A percentile compares a stretch with the other conserved stretches of the same genome.
Evolutionary conservation across 2,113 vertebrate species (phyloP).

Genomic region (Psittacus erithacus): DNA sequence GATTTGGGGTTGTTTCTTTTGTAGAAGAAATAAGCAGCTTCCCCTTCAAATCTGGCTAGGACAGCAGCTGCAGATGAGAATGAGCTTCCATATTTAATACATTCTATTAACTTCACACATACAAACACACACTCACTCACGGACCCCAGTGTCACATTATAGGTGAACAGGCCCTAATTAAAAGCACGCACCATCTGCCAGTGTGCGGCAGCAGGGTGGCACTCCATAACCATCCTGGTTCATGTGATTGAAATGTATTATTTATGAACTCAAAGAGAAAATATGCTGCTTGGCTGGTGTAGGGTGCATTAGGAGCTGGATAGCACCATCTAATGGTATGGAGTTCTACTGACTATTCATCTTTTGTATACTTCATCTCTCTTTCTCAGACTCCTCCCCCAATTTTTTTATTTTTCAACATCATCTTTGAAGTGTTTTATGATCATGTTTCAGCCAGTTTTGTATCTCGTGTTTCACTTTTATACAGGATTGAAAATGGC

Average conservation of each 20-base stretch:
- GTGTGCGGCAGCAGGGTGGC: conserved; percentile 50
- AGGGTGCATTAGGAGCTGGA: conserved; percentile 29
- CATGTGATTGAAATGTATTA: conserved; percentile 47
- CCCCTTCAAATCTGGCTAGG: conserved; percentile 28
- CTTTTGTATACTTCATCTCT: not conserved
- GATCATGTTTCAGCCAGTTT: not conserved
- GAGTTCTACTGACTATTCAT: not conserved
- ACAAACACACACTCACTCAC: not conserved
- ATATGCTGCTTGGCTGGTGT: not conserved
- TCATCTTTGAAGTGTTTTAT: not conserved
- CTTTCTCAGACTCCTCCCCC: not conserved
- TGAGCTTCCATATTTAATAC: conserved; percentile 58
- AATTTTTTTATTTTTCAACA: not conserved
- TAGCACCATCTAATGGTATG: conserved; percentile 43
- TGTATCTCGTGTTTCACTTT: not conserved
- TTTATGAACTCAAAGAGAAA: conserved; percentile 36
- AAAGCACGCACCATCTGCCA: conserved; percentile 54
- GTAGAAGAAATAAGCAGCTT: conserved; percentile 34
- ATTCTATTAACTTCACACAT: conserved; percentile 63
- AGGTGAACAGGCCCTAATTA: conserved; percentile 68
- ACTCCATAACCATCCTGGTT: conserved; percentile 3
- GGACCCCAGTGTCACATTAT: conserved; percentile 41
- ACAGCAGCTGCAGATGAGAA: conserved; percentile 57
- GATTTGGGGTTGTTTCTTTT: not conserved
- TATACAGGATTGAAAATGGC: not conserved